Base-by-base conservation (phyloP, 2,797 vertebrate genomes). In the Crocidura indochinensis region DNA sequence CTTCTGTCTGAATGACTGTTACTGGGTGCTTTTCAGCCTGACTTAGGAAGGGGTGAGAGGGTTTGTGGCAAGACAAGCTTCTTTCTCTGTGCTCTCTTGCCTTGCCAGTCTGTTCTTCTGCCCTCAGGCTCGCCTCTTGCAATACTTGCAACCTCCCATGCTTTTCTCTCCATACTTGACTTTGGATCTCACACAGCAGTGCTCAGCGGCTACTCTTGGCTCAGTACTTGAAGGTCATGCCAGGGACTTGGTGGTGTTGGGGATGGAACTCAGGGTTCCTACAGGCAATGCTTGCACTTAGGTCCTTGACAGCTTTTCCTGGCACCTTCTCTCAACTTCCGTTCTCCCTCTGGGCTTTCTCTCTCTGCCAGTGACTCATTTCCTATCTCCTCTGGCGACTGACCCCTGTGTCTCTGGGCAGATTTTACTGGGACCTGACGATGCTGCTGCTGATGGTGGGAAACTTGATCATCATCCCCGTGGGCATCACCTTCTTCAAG, bases 401-500 rank as follows among this genome's bases (percentile, higher is more conserved):
- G 51, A 96, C 49, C 71, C 79, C 80, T 77, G 0, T 94, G 88
- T 98, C 92, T 97, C 93, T 85, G 79, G 95, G 64, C 96, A 99
- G 99, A 98, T 99, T 99, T 98, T 99, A 99, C 90, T 99, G 99
- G 99, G 99, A 99, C 98, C 98, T 99, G 97, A 99, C 99, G 94
- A 99, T 99, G 99, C 98, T 99, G 96, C 98, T 99, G 87, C 98
- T 99, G 96, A 99, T 99, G 99, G 99, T 99, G 94, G 99, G 99
- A 77, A 99, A 99, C 97, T 98, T 99, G 96, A 99, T 99, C 98
- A 99, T 99, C 97, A 99, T 99, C 94, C 99, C 99, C 0, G 99
- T 99, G 95, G 99, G 99, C 97, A 99, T 99, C 98, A 99, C 99
- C 4, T 99, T 99, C 98, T 99, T 99, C 98, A 99, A 99, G 96